A percentile compares a stretch with the other conserved stretches of the same genome.
Conservation (phyloP, 2,797 vertebrate species). For the Chaetodon trifasciatus region DNA sequence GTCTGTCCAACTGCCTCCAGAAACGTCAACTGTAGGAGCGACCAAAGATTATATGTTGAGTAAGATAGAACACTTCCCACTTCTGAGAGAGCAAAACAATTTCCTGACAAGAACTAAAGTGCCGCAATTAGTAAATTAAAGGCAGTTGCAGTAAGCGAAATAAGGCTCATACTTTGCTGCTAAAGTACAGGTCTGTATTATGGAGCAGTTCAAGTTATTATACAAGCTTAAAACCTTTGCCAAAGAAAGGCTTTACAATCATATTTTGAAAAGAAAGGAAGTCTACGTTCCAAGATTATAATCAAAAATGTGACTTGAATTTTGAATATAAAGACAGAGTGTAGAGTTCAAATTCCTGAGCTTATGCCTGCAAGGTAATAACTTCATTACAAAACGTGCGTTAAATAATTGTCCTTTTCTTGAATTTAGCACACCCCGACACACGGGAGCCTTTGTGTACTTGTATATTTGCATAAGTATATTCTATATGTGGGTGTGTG, state of each 20-base stretch:
- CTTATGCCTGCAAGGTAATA: not conserved
- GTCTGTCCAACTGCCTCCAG: constrained; percentile 50
- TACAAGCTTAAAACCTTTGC: not conserved
- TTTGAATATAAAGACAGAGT: not conserved
- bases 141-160: not conserved
- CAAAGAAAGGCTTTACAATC: not conserved
- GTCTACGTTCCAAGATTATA: not conserved
- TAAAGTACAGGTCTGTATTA: not conserved
- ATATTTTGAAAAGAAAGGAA: too few relatives aligned
- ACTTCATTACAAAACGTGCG: not conserved
- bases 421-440: not conserved
- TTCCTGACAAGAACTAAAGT: not conserved
- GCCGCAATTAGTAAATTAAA: not conserved
- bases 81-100: not conserved
- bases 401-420: not conserved
- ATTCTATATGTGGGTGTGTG: not conserved
- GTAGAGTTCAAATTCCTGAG: not conserved
- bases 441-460: not conserved
- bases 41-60: constrained; percentile 60
- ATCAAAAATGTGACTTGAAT: not conserved
- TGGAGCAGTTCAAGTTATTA: not conserved
- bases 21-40: constrained; percentile 56
- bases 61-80: constrained; percentile 37
- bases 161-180: not conserved
- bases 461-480: constrained; percentile 24